A percentile compares a stretch with the other conserved stretches of the same genome.
Evolutionary conservation across 2,113 vertebrate species (phyloP).

Genomic region (Sinocyclocheilus rhinocerous): DNA sequence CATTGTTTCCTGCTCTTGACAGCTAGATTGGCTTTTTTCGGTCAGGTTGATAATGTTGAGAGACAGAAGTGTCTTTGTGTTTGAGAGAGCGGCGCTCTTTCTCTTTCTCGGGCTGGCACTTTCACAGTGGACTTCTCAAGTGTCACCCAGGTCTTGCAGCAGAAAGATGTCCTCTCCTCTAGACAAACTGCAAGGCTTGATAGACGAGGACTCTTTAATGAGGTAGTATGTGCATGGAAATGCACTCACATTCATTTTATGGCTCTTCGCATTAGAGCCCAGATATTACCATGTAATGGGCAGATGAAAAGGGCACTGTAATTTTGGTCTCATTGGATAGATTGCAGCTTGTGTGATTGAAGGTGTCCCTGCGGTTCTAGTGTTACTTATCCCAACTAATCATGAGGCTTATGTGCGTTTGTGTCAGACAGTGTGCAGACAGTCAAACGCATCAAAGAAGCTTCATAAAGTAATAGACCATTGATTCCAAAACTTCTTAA

Average conservation of each 20-base stretch:
- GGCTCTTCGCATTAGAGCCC: slow-evolving; percentile 10
- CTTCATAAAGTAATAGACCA: neutral
- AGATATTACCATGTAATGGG: slow-evolving; percentile 32
- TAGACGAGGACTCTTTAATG: slow-evolving; percentile 7
- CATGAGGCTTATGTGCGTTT: neutral
- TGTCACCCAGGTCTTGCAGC: neutral
- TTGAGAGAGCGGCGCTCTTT: neutral
- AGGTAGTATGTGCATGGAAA: neutral
- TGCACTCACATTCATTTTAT: slow-evolving; percentile 9
- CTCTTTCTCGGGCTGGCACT: neutral
- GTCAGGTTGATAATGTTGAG: neutral
- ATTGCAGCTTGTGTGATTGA: slow-evolving; percentile 33
- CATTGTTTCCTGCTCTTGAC: slow-evolving; percentile 27
- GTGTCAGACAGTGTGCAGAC: neutral
- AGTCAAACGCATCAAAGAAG: neutral
- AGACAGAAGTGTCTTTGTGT: slow-evolving; percentile 50
- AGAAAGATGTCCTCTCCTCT: neutral
- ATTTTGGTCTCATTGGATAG: slow-evolving; percentile 36
- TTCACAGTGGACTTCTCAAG: slow-evolving; percentile 11
- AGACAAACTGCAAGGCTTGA: neutral
- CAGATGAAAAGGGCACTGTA: slow-evolving; percentile 33
- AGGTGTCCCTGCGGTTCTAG: slow-evolving; percentile 21
- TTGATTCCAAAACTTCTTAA: neutral
- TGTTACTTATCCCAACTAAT: slow-evolving; percentile 33
- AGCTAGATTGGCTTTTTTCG: slow-evolving; percentile 42